phyloP scores from a whole-genome alignment of 2,888 invertebrate species.

The Hirtodrosophila alboralis region DNA sequence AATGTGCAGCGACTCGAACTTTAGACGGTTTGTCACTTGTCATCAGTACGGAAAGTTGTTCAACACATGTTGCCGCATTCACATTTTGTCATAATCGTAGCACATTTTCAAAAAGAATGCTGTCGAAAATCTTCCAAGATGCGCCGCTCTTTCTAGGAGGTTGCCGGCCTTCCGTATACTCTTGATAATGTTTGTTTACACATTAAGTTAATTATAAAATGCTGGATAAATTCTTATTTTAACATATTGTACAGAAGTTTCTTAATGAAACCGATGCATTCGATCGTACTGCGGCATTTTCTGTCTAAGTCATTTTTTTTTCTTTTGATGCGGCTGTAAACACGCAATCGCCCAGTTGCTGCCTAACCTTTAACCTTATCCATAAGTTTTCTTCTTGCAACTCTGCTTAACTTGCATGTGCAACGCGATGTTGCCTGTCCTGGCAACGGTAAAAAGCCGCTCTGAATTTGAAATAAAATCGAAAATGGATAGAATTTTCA shows the following conservation, averaged over 20 bases:
- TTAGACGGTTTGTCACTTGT: slow-evolving; percentile 28
- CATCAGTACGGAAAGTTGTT: slow-evolving; percentile 13
- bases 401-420: slow-evolving; percentile 48
- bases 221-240: neutral
- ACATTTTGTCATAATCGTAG: neutral
- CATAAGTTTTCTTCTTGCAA: neutral
- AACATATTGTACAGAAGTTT: neutral
- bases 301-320: slow-evolving; percentile 2
- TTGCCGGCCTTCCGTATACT: too few relatives aligned
- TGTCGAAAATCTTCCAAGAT: neutral
- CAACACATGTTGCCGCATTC: slow-evolving; percentile 6
- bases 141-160: too few relatives aligned
- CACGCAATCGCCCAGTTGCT: slow-evolving; percentile 17
- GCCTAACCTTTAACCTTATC: slow-evolving; percentile 55
- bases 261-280: neutral
- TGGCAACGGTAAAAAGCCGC: slow-evolving; percentile 20
- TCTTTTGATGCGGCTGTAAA: slow-evolving; percentile 21
- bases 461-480: slow-evolving; percentile 1
- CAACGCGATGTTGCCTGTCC: slow-evolving; percentile 29
- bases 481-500: neutral
- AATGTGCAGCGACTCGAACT: slow-evolving; percentile 1
- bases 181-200: slow-evolving; percentile 26
- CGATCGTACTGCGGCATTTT: slow-evolving; percentile 31
- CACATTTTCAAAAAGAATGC: too few relatives aligned
- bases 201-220: slow-evolving; percentile 31